Base-by-base conservation (phyloP, 2,888 invertebrate genomes). In the Ryuthela nishihirai region DNA sequence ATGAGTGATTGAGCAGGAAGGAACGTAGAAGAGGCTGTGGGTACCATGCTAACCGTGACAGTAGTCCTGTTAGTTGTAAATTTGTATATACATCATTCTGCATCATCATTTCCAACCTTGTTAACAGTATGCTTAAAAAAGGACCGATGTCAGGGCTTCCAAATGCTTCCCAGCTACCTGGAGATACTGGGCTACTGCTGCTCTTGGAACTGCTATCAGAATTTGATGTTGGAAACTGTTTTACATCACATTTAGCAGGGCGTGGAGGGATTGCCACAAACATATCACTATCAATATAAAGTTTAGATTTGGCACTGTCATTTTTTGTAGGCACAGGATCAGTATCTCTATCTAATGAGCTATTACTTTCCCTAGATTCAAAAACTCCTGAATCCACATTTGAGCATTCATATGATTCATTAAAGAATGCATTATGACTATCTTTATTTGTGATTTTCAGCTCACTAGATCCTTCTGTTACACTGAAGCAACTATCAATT, bases 11-110 rank as follows among this genome's bases (percentile, higher is more conserved):
- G 62, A 98, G 80, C 40, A 98, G 79, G 72, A 94, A 84, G 3
- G 93, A 87, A 64, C 89, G 83, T 46, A 97, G 78, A 49, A 97
- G 77, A 5, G 94, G 91, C 67, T 94, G 87, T 0, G 95, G 91
- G 74, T 91, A 88, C 56, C 88, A 82, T 4, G 92, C 87, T 65
- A 98, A 79, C 66, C 88, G 83, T 26, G 90, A 85, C 41, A 98
- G 81, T 24, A 94, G 80, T 4, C 89, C 88, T 4, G 93, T 94
- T 64, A 95, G 79, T 69, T 90, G 85, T 60, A 93, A 81, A 78
- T 94, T 93, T 18, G 88, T 83, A 66, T 86, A 84, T 58, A 94
- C 78, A 39, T 88, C 87, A 68, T 92, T 89, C 66, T 85, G 84
- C 63, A 89, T 81, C 79, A 94, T 85, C 47, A 83, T 82, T 70